Evolutionary conservation across 30 jellyfish, hydroid and myxozoan species (phyloP).

Genomic region (Hydractinia symbiolongicarpus): DNA sequence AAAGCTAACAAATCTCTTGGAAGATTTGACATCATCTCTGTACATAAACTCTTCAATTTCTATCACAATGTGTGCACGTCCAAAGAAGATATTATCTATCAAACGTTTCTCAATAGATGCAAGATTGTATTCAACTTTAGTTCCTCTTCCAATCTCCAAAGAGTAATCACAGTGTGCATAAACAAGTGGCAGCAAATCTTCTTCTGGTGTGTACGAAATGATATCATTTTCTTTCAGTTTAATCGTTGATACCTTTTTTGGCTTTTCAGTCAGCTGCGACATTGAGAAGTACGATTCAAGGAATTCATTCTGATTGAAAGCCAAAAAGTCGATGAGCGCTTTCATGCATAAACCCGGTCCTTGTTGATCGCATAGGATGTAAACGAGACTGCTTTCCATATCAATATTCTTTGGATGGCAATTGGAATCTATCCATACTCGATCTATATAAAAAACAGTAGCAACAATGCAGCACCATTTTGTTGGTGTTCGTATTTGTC

Average conservation of each 20-base stretch:
- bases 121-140: conserved; percentile 53
- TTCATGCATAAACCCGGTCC: conserved; percentile 17
- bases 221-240: conserved; percentile 6
- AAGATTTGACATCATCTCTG: conserved; percentile 22
- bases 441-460: not conserved
- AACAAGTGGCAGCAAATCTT: conserved; percentile 53
- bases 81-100: conserved; percentile 37
- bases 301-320: conserved; percentile 18
- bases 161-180: conserved; percentile 61
- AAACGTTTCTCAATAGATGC: conserved; percentile 47
- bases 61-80: conserved; percentile 35
- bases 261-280: not conserved
- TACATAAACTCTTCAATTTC: conserved; percentile 12
- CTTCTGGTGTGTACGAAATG: conserved; percentile 27
- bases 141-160: conserved; percentile 55
- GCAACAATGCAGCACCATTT: not conserved
- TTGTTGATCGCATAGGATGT: not conserved
- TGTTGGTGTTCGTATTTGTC: not conserved
- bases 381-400: not conserved
- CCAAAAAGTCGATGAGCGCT: conserved; percentile 21
- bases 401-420: not conserved
- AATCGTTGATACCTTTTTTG: not conserved
- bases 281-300: not conserved
- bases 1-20: not conserved
- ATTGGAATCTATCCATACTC: not conserved